Conservation (phyloP, 2,888 invertebrate species). For the Pterostichus madidus region DNA sequence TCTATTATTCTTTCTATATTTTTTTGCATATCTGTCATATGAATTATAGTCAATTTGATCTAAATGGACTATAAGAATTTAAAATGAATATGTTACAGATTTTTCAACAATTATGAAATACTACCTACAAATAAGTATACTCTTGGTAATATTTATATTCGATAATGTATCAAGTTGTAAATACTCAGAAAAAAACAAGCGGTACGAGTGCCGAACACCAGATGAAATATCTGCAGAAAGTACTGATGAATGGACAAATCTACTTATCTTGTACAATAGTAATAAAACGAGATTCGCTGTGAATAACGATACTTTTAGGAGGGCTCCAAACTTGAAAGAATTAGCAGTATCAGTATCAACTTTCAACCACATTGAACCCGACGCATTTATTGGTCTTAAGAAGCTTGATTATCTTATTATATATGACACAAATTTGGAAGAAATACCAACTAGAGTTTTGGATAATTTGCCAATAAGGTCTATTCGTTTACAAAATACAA, state of each 20-base stretch:
- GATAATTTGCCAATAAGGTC: not conserved
- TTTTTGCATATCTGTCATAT: too few relatives aligned
- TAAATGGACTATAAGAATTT: too few relatives aligned
- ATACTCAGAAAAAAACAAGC: too few relatives aligned
- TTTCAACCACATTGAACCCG: not conserved
- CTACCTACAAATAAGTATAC: too few relatives aligned
- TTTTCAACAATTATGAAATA: too few relatives aligned
- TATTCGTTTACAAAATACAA: not conserved
- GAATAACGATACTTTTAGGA: not conserved
- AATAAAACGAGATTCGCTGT: not conserved
- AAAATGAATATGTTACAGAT: too few relatives aligned
- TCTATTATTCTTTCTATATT: too few relatives aligned
- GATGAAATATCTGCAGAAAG: slow-evolving; percentile 1
- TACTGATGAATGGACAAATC: not conserved
- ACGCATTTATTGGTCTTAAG: not conserved
- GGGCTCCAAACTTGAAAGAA: slow-evolving; percentile 8
- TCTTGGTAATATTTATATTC: too few relatives aligned
- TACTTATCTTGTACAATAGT: not conserved
- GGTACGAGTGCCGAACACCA: not conserved
- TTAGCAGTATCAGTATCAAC: not conserved
- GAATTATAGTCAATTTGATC: too few relatives aligned
- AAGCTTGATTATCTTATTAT: slow-evolving; percentile 34
- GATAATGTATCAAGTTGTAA: too few relatives aligned
- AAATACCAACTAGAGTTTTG: not conserved
- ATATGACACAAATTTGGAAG: not conserved